Conservation (phyloP, 2,797 vertebrate species). For the Phoxinus dragarum region DNA sequence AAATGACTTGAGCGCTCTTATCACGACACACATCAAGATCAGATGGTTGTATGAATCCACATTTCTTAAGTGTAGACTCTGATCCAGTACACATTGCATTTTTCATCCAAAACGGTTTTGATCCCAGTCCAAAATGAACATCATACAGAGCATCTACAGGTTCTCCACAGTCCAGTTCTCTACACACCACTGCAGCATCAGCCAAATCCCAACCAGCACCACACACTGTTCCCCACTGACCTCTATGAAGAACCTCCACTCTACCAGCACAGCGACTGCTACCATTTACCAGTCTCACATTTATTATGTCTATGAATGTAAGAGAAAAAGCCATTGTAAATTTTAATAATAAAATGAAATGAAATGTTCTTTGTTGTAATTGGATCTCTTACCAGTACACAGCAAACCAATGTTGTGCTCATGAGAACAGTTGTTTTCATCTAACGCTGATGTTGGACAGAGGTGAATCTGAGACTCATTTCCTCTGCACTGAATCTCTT, state of each 20-base stretch:
- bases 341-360: neutral
- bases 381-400: neutral
- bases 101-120: neutral
- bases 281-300: neutral
- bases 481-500: slow-evolving; percentile 70
- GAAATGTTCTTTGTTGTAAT: neutral
- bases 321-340: neutral
- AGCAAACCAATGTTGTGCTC: neutral
- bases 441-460: neutral
- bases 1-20: neutral
- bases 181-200: slow-evolving; percentile 62
- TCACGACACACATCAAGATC: neutral
- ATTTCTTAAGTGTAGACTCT: neutral
- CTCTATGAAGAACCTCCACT: neutral
- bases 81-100: neutral
- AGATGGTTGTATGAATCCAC: neutral
- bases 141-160: neutral
- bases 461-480: slow-evolving; percentile 57
- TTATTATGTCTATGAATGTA: neutral
- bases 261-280: neutral
- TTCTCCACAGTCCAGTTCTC: neutral
- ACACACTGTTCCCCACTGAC: slow-evolving; percentile 42
- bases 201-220: slow-evolving; percentile 45
- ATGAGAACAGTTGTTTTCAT: neutral
- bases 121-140: neutral